Evolutionary conservation across 2,113 vertebrate genomes (phyloP).

Genomic region (Microtus richardsoni): DNA sequence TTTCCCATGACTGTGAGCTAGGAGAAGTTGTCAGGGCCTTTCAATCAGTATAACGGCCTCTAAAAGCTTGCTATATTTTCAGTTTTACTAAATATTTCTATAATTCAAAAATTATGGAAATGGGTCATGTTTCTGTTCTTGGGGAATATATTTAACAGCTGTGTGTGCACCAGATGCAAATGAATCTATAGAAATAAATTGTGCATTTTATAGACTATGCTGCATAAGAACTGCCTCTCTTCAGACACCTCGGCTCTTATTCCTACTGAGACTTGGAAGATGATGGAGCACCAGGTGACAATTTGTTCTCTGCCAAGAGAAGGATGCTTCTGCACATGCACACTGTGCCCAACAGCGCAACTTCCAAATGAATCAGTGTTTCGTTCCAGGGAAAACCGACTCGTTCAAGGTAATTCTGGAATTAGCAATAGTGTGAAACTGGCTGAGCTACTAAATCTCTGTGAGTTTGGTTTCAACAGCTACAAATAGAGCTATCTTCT

Average conservation of each 20-base stretch:
- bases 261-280: not conserved
- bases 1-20: slow-evolving; percentile 79
- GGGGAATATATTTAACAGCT: slow-evolving; percentile 81
- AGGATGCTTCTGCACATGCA: not conserved
- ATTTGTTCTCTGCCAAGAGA: not conserved
- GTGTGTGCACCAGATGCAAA: slow-evolving; percentile 80
- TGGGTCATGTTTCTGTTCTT: slow-evolving; percentile 81
- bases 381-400: not conserved
- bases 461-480: not conserved
- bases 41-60: slow-evolving; percentile 79
- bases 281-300: not conserved
- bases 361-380: not conserved
- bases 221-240: slow-evolving; percentile 59
- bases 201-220: slow-evolving; percentile 75
- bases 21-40: slow-evolving; percentile 80
- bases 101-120: slow-evolving; percentile 83
- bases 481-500: not conserved
- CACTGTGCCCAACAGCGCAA: not conserved
- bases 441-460: not conserved
- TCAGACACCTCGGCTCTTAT: slow-evolving; percentile 18
- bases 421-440: not conserved
- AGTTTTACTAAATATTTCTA: slow-evolving; percentile 84
- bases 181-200: slow-evolving; percentile 78
- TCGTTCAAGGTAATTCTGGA: not conserved
- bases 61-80: slow-evolving; percentile 81